A percentile compares a stretch with the other conserved stretches of the same genome.
These are phyloP conservation scores for Leucophora obtusa DNA, from an alignment of 2,888 invertebrate genomes.

Conservation along the genomic window DNA sequence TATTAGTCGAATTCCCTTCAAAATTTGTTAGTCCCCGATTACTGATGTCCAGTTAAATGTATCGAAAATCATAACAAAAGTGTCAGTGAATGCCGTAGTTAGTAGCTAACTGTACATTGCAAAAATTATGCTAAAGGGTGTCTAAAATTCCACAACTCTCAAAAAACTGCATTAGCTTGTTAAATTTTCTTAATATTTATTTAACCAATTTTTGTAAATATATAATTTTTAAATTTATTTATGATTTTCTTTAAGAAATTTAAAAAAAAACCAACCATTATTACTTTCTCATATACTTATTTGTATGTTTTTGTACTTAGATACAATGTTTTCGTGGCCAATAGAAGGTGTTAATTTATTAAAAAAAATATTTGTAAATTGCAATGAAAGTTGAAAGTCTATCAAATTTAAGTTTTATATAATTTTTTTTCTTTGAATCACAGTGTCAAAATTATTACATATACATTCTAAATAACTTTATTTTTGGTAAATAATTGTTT, in stretches of 20 bases:
- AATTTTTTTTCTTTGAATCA: constrained; percentile 5
- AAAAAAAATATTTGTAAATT: constrained; percentile 18
- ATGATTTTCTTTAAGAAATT: constrained; percentile 19
- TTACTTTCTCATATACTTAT: constrained; percentile 24
- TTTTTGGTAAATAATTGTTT: background rate
- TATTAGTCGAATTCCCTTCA: too few species aligned
- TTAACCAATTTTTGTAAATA: background rate
- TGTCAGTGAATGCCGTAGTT: too few species aligned
- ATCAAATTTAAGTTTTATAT: constrained; percentile 9
- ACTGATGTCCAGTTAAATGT: too few species aligned
- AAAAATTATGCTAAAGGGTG: too few species aligned
- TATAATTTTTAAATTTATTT: constrained; percentile 6
- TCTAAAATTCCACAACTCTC: background rate
- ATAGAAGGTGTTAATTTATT: constrained; percentile 53
- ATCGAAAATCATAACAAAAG: too few species aligned
- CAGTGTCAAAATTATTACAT: too few species aligned
- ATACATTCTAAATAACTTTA: background rate
- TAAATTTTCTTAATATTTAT: background rate
- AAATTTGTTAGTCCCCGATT: too few species aligned
- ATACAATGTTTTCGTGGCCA: background rate
- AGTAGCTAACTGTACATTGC: too few species aligned
- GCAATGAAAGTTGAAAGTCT: constrained; percentile 60
- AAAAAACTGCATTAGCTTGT: background rate
- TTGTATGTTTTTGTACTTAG: background rate
- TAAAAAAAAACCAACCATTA: background rate